These are phyloP conservation scores for Euplexia lucipara DNA, from an alignment of 2,888 invertebrate species.

Conservation along the genomic window DNA sequence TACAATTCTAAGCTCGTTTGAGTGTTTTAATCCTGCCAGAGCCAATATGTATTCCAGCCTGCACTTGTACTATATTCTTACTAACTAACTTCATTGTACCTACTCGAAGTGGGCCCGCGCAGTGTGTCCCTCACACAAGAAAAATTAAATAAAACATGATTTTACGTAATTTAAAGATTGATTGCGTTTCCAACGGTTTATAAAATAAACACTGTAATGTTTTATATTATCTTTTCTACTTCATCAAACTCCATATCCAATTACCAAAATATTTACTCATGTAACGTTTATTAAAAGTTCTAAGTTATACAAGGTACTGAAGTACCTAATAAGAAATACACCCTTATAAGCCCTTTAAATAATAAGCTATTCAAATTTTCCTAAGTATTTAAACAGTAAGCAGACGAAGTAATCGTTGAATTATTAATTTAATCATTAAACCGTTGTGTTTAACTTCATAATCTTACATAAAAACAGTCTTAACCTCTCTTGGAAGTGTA, in stretches of 20 bases:
- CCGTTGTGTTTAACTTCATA: constrained; percentile 13
- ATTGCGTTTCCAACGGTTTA: constrained; percentile 1
- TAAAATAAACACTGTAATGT: constrained; percentile 9
- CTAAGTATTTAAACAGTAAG: constrained; percentile 46
- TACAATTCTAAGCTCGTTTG: too few species aligned
- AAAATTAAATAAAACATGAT: too few species aligned
- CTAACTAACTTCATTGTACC: too few species aligned
- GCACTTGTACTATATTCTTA: too few species aligned
- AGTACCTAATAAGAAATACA: constrained; percentile 29
- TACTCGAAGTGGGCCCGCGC: too few species aligned
- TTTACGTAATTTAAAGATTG: too few species aligned
- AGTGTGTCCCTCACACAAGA: too few species aligned
- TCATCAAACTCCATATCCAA: constrained; percentile 17
- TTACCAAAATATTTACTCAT: constrained; percentile 31
- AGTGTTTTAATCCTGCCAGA: too few species aligned
- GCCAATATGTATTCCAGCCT: too few species aligned
- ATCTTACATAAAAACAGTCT: constrained; percentile 4
- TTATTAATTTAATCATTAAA: constrained; percentile 54
- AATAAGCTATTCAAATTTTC: constrained; percentile 55
- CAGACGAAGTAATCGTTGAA: constrained; percentile 57
- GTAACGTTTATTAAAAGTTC: constrained; percentile 39
- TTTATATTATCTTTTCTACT: neutral
- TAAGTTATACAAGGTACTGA: constrained; percentile 12
- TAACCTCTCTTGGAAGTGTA: neutral
- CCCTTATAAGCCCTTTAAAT: constrained; percentile 34